These are phyloP conservation scores for Aporophyla nigra DNA, from an alignment of 2,888 invertebrate species.

Conservation along the genomic window DNA sequence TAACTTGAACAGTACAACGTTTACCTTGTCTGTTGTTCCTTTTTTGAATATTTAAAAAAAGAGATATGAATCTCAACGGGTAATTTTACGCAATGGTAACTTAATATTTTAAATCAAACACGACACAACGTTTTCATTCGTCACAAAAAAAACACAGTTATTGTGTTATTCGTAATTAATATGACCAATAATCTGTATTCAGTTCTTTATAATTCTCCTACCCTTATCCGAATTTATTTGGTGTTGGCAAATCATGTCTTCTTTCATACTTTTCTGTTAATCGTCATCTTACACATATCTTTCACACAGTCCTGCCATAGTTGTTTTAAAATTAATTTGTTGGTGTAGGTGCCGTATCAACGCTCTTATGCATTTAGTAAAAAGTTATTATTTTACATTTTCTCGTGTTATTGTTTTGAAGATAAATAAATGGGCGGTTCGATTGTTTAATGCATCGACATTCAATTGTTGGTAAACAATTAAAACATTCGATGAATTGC, in stretches of 20 bases:
- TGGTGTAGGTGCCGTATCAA: too few relatives aligned
- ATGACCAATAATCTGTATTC: not conserved
- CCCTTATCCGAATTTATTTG: too few relatives aligned
- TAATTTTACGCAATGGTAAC: not conserved
- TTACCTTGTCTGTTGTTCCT: slow-evolving; percentile 3
- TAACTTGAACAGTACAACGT: not conserved
- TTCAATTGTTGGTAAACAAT: slow-evolving; percentile 65
- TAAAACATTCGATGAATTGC: slow-evolving; percentile 55
- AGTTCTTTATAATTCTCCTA: not conserved
- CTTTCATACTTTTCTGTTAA: too few relatives aligned
- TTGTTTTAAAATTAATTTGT: too few relatives aligned
- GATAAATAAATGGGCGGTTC: slow-evolving; percentile 56
- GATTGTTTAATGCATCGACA: slow-evolving; percentile 50
- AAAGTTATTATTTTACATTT: slow-evolving; percentile 11
- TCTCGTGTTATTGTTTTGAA: slow-evolving; percentile 55
- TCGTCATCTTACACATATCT: too few relatives aligned
- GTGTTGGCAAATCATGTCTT: too few relatives aligned
- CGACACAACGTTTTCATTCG: not conserved
- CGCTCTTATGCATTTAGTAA: too few relatives aligned
- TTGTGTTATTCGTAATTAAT: not conserved
- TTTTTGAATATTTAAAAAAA: slow-evolving; percentile 8
- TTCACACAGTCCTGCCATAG: too few relatives aligned
- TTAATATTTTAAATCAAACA: not conserved
- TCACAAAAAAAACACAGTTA: too few relatives aligned
- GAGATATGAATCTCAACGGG: not conserved